Evolutionary conservation across 2,888 invertebrate genomes (phyloP).

Genomic region (Drosophila mimetica): DNA sequence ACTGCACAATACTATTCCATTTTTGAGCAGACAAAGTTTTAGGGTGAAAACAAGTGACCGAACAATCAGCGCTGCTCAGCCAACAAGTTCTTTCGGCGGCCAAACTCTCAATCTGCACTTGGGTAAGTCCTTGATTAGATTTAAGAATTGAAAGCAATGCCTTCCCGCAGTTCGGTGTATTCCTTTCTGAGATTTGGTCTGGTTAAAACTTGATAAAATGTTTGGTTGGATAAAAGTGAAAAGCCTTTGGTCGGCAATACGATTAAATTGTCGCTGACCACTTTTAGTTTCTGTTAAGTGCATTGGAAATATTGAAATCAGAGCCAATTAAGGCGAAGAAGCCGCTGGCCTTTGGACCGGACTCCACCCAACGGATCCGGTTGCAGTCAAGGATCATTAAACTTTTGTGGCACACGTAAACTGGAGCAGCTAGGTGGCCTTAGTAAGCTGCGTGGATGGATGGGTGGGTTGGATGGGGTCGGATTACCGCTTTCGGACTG

Average conservation of each 20-base stretch:
- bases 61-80: neutral
- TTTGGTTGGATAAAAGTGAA: constrained; percentile 10
- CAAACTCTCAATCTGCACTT: constrained; percentile 11
- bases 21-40: constrained; percentile 13
- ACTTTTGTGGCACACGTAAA: constrained; percentile 50
- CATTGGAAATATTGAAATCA: constrained; percentile 34
- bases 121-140: constrained; percentile 23
- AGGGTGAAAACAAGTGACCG: constrained; percentile 15
- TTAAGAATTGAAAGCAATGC: constrained; percentile 14
- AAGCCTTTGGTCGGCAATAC: constrained; percentile 11
- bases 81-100: neutral
- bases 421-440: constrained; percentile 12
- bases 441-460: neutral
- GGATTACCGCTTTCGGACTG: constrained; percentile 49
- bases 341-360: constrained; percentile 18
- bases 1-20: neutral
- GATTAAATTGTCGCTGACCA: constrained; percentile 11
- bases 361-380: constrained; percentile 55
- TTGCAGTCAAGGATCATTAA: constrained; percentile 79
- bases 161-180: constrained; percentile 4
- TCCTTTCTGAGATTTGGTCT: neutral
- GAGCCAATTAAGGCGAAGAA: constrained; percentile 37
- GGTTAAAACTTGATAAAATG: constrained; percentile 15
- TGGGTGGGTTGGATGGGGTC: constrained; percentile 44
- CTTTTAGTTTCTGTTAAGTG: constrained; percentile 28